A percentile compares a stretch with the other conserved stretches of the same genome.
Evolutionary conservation across 1,140 invertebrate genomes (phyloP).

Genomic region (Drosophila baimaii): DNA sequence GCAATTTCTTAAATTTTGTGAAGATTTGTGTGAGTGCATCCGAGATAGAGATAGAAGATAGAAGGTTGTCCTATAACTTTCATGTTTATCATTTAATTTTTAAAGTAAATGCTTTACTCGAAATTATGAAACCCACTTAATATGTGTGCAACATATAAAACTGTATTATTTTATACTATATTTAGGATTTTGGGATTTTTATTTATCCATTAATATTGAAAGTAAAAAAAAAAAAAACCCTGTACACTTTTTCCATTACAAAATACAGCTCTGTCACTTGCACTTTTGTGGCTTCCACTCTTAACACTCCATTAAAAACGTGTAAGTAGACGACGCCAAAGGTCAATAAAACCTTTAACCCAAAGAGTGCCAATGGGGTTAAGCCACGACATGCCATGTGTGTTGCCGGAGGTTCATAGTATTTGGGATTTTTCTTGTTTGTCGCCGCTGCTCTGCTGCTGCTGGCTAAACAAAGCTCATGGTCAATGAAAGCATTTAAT

Average conservation of each 20-base stretch:
- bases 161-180: too few relatives aligned
- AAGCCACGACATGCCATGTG: constrained; percentile 52
- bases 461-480: constrained; percentile 56
- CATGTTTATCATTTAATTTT: background rate
- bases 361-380: constrained; percentile 36
- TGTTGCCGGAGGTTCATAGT: constrained; percentile 14
- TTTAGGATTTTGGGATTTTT: too few relatives aligned
- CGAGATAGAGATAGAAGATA: background rate
- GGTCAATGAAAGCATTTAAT: constrained; percentile 82
- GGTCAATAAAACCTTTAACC: constrained; percentile 75
- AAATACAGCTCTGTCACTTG: constrained; percentile 23
- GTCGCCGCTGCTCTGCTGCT: constrained; percentile 16
- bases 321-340: constrained; percentile 37
- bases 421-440: constrained; percentile 16
- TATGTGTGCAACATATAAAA: too few relatives aligned
- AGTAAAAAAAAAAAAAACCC: too few relatives aligned
- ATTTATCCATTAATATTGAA: too few relatives aligned
- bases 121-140: too few relatives aligned
- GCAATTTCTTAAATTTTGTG: background rate
- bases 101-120: too few relatives aligned
- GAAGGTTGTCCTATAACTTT: background rate
- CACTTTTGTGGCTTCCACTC: constrained; percentile 13
- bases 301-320: constrained; percentile 44
- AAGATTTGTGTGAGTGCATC: too few relatives aligned
- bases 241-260: too few relatives aligned